These are phyloP conservation scores for Percina caprodes DNA, from an alignment of 2,113 vertebrate species.

Conservation along the genomic window DNA sequence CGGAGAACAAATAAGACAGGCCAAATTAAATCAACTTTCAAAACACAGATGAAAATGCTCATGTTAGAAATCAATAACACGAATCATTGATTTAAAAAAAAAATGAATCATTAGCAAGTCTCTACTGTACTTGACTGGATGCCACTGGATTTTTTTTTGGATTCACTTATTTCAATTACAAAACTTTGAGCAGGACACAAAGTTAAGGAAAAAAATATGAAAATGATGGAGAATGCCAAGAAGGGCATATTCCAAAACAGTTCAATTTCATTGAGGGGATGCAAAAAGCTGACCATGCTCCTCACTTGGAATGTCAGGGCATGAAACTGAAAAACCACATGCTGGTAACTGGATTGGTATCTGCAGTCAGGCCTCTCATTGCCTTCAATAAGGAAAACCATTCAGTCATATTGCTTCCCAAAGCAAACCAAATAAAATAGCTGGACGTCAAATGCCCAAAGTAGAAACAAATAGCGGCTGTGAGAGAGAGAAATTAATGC, in stretches of 20 bases:
- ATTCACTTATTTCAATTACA: conserved; percentile 48
- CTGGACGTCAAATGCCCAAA: conserved; percentile 49
- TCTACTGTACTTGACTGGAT: conserved; percentile 37
- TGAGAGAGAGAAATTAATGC: conserved; percentile 41
- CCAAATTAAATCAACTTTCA: conserved; percentile 25
- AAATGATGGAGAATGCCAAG: background rate
- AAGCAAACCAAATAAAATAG: conserved; percentile 71
- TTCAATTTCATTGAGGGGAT: conserved; percentile 31
- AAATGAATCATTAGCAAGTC: conserved; percentile 41
- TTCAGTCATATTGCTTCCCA: conserved; percentile 57
- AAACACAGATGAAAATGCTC: conserved; percentile 42
- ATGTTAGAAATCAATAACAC: background rate
- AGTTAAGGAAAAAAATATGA: background rate
- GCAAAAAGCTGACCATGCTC: conserved; percentile 37
- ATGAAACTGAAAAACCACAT: conserved; percentile 67
- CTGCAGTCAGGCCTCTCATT: conserved; percentile 30
- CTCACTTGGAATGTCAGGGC: conserved; percentile 51
- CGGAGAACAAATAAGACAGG: background rate
- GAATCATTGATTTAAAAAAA: background rate
- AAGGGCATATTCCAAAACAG: conserved; percentile 18
- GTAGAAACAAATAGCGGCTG: conserved; percentile 32
- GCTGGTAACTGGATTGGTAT: conserved; percentile 54
- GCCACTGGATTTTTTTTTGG: conserved; percentile 38
- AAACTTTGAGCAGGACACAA: conserved; percentile 38
- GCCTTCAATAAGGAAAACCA: conserved; percentile 64